Percentiles rank a stretch among this genome's conserved stretches.
phyloP scores from a whole-genome alignment of 2,113 vertebrate species.

The Craseonycteris thonglongyai region DNA sequence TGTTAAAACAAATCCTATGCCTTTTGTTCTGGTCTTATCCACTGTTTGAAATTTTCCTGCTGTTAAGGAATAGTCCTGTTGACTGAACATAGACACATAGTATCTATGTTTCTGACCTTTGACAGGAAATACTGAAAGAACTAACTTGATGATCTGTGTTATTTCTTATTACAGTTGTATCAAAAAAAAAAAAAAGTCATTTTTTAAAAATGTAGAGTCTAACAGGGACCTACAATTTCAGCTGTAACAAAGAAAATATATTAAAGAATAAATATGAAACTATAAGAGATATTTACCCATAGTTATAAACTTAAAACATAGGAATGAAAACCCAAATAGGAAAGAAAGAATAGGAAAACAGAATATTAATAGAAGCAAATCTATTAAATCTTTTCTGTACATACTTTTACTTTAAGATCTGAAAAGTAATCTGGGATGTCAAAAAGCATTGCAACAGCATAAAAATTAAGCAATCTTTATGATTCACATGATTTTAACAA shows the following conservation, averaged over 20 bases:
- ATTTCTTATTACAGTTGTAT: background rate
- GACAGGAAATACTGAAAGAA: background rate
- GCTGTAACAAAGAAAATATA: background rate
- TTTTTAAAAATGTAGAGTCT: background rate
- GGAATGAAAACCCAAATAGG: background rate
- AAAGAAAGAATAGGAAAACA: background rate
- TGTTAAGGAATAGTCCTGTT: slow-evolving; percentile 55
- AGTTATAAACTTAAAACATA: background rate
- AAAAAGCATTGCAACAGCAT: background rate
- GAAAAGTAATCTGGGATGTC: background rate
- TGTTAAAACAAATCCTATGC: slow-evolving; percentile 61
- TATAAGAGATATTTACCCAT: background rate
- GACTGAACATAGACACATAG: slow-evolving; percentile 47
- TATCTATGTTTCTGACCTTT: slow-evolving; percentile 47
- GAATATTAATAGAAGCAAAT: background rate
- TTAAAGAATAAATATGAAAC: background rate
- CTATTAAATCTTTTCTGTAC: background rate
- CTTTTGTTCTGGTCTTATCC: slow-evolving; percentile 58
- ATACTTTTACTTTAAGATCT: background rate
- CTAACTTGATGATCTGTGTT: background rate
- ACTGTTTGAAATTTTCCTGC: slow-evolving; percentile 47
- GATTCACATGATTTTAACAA: background rate
- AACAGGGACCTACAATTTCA: background rate
- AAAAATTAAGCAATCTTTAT: background rate
- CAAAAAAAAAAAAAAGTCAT: background rate